A percentile compares a stretch with the other conserved stretches of the same genome.
Evolutionary conservation across 1,140 invertebrate species (phyloP).

Genomic region (Zaprionus camerounensis): DNA sequence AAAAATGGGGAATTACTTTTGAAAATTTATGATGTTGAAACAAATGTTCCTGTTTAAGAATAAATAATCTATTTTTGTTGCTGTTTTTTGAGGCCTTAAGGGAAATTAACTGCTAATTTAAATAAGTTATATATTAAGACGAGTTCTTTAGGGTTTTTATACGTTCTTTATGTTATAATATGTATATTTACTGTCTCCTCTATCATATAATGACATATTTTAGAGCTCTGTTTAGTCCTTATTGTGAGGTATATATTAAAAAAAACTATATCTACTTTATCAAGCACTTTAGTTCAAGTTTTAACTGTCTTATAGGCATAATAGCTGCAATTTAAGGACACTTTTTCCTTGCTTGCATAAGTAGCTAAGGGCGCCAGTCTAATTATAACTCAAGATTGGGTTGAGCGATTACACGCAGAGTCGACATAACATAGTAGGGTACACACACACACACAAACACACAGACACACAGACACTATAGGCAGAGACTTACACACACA

Average conservation of each 20-base stretch:
- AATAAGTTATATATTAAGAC: too few relatives aligned
- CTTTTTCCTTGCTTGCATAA: background rate
- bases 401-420: slow-evolving; percentile 29
- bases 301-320: background rate
- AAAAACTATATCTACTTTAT: background rate
- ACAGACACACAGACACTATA: slow-evolving; percentile 13
- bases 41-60: background rate
- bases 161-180: background rate
- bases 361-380: slow-evolving; percentile 14
- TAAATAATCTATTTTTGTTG: background rate
- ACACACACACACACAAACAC: slow-evolving; percentile 50
- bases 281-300: background rate
- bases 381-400: slow-evolving; percentile 35
- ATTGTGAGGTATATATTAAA: too few relatives aligned
- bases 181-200: background rate
- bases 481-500: slow-evolving; percentile 35
- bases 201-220: background rate
- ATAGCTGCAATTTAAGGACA: background rate
- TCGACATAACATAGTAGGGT: slow-evolving; percentile 12
- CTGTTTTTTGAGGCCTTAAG: too few relatives aligned
- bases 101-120: too few relatives aligned
- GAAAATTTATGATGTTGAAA: background rate
- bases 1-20: background rate
- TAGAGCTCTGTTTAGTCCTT: too few relatives aligned
- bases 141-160: too few relatives aligned